A percentile compares a stretch with the other conserved stretches of the same genome.
These are phyloP conservation scores for Phorcus lineatus DNA, from an alignment of 2,888 invertebrate genomes.

Conservation along the genomic window DNA sequence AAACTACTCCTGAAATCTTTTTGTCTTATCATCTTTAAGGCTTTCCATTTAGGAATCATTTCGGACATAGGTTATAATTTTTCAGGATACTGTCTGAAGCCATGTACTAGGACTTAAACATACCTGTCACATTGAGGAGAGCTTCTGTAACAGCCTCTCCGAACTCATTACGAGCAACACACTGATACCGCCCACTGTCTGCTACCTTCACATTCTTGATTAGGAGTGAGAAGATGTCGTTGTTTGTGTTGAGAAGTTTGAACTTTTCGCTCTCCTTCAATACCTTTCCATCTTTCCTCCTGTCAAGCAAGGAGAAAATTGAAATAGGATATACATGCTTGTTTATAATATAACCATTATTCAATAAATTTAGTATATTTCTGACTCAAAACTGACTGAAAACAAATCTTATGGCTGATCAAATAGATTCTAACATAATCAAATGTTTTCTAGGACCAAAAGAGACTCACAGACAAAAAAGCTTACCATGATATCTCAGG, in stretches of 20 bases:
- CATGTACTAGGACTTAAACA: slow-evolving; percentile 15
- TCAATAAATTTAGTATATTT: too few relatives aligned
- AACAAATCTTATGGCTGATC: not conserved
- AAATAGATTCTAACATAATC: not conserved
- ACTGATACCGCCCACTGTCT: slow-evolving; percentile 84
- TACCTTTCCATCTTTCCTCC: slow-evolving; percentile 71
- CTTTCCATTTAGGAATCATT: too few relatives aligned
- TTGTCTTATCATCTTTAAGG: too few relatives aligned
- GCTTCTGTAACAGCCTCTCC: slow-evolving; percentile 78
- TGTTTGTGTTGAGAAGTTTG: slow-evolving; percentile 66
- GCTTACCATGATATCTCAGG: slow-evolving; percentile 73
- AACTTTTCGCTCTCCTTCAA: slow-evolving; percentile 61
- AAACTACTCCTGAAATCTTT: too few relatives aligned
- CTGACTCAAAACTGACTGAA: not conserved
- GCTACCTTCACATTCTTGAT: slow-evolving; percentile 71
- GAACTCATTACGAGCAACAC: slow-evolving; percentile 87
- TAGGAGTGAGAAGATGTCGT: slow-evolving; percentile 74
- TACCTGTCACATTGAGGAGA: slow-evolving; percentile 68
- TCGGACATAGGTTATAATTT: too few relatives aligned
- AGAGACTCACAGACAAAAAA: not conserved
- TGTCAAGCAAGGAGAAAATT: slow-evolving; percentile 32
- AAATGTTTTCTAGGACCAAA: not conserved
- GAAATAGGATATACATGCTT: not conserved
- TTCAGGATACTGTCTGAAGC: too few relatives aligned
- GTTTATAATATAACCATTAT: not conserved